Conservation (phyloP, 2,888 invertebrate species). For the Polia nebulosa region DNA sequence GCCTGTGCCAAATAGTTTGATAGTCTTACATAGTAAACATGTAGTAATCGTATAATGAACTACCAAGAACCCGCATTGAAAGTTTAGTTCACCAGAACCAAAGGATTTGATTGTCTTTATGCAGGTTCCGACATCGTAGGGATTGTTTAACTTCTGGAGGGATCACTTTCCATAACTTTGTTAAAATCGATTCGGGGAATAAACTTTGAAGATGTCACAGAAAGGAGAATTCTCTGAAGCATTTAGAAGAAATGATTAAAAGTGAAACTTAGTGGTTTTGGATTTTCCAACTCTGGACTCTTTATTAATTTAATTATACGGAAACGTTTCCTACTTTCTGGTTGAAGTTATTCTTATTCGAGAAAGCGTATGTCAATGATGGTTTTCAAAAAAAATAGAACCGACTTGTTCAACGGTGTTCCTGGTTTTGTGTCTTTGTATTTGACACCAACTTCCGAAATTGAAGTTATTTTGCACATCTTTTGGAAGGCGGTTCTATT, state of each 20-base stretch:
- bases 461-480: too few relatives aligned
- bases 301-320: too few relatives aligned
- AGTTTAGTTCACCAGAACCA: slow-evolving; percentile 6
- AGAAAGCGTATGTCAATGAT: too few relatives aligned
- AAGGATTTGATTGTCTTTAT: slow-evolving; percentile 11
- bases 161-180: slow-evolving; percentile 13
- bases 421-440: too few relatives aligned
- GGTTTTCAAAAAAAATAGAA: too few relatives aligned
- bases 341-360: too few relatives aligned
- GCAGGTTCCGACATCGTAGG: not conserved
- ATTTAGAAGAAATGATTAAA: not conserved
- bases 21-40: too few relatives aligned
- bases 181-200: slow-evolving; percentile 10
- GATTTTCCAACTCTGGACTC: not conserved
- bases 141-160: slow-evolving; percentile 1
- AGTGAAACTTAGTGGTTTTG: not conserved
- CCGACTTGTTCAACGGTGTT: too few relatives aligned
- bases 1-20: too few relatives aligned
- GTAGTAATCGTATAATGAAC: not conserved
- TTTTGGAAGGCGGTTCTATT: too few relatives aligned
- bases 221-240: not conserved
- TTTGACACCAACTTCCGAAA: too few relatives aligned
- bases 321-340: too few relatives aligned
- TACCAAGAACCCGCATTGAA: slow-evolving; percentile 11
- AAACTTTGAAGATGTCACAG: not conserved